phyloP scores from a whole-genome alignment of 1,140 invertebrate genomes.

The Oryctes rhinoceros region DNA sequence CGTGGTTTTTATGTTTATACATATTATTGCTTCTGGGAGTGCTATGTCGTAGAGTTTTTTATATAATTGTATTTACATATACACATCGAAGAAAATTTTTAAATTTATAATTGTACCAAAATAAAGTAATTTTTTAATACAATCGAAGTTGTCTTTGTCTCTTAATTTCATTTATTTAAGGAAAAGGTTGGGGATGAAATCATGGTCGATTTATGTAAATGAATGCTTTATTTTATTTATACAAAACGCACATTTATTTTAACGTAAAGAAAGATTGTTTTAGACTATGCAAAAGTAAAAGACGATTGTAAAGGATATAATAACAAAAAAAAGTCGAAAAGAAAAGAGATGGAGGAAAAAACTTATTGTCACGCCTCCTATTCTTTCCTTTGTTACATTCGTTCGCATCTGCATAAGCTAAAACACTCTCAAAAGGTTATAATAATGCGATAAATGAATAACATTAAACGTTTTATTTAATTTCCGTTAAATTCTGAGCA shows the following conservation, averaged over 20 bases:
- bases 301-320: neutral
- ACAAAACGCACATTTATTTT: constrained; percentile 30
- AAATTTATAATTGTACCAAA: constrained; percentile 22
- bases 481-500: neutral
- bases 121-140: constrained; percentile 17
- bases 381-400: too few species aligned
- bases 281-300: neutral
- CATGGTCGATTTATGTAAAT: neutral
- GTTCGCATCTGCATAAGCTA: constrained; percentile 18
- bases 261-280: constrained; percentile 17
- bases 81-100: constrained; percentile 22
- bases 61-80: neutral
- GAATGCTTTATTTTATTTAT: constrained; percentile 25
- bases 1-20: constrained; percentile 1
- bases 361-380: neutral
- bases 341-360: neutral
- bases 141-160: neutral
- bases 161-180: too few species aligned
- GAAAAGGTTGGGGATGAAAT: neutral
- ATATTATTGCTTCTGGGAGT: neutral
- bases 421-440: constrained; percentile 18
- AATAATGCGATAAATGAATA: constrained; percentile 25
- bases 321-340: neutral
- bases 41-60: constrained; percentile 18
- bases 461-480: constrained; percentile 7